phyloP scores from a whole-genome alignment of 2,888 invertebrate genomes.

The Crocallis elinguaria region DNA sequence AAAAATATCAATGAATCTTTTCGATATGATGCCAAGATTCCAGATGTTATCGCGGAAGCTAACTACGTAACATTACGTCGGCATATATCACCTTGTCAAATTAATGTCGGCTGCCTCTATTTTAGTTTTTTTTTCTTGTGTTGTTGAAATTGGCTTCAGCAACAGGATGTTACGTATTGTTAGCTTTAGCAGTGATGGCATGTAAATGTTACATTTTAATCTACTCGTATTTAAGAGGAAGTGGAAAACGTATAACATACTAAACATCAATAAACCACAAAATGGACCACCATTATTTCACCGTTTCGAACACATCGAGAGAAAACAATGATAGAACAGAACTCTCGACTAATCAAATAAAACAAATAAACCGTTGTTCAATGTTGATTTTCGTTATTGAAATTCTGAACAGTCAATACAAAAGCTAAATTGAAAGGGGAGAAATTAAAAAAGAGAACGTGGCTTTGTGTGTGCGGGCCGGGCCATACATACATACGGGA shows the following conservation, averaged over 20 bases:
- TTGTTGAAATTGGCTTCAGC: constrained; percentile 39
- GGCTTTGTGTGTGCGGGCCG: background rate
- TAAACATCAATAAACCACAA: background rate
- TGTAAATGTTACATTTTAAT: background rate
- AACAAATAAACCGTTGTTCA: constrained; percentile 20
- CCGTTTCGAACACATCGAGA: background rate
- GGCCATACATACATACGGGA: too few species aligned
- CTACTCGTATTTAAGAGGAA: background rate
- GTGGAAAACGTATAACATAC: background rate
- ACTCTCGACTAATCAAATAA: constrained; percentile 15
- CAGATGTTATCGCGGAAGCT: constrained; percentile 36
- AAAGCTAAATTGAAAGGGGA: constrained; percentile 16
- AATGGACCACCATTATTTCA: constrained; percentile 6
- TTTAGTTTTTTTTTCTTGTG: constrained; percentile 39
- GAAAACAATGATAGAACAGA: constrained; percentile 14
- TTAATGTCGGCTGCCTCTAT: constrained; percentile 44
- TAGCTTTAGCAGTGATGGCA: constrained; percentile 17
- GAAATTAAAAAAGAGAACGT: constrained; percentile 7
- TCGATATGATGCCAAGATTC: constrained; percentile 48
- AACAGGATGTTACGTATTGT: constrained; percentile 55
- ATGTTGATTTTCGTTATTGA: constrained; percentile 27
- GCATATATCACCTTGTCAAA: constrained; percentile 47
- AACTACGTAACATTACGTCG: constrained; percentile 43
- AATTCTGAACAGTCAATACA: constrained; percentile 23
- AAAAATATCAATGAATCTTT: constrained; percentile 41